Evolutionary conservation across 2,888 invertebrate genomes (phyloP).

Genomic region (Oscheius sp.): DNA sequence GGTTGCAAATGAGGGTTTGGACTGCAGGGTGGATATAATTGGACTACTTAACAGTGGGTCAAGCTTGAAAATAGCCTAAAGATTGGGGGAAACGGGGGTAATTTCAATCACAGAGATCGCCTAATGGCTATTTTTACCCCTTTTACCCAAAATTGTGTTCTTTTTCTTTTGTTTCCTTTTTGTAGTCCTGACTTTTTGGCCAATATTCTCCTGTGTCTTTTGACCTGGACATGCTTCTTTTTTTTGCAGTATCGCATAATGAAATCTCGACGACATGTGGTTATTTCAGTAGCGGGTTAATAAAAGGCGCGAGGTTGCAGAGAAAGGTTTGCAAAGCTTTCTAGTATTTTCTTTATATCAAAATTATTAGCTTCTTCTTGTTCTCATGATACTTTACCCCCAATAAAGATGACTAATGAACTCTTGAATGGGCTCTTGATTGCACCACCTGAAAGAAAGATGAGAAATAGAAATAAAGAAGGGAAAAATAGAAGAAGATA

Average conservation of each 20-base stretch:
- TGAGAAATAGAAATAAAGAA: neutral
- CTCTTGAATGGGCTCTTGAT: neutral
- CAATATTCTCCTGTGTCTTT: neutral
- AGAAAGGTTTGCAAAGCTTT: neutral
- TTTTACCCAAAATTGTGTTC: neutral
- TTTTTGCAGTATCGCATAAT: constrained; percentile 1
- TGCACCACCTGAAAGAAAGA: constrained; percentile 2
- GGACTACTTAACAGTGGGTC: neutral
- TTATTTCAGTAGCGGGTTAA: neutral
- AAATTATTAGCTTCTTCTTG: neutral
- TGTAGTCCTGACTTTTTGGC: neutral
- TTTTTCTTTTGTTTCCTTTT: neutral
- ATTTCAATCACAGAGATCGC: neutral
- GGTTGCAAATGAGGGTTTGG: neutral
- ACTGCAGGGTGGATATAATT: neutral
- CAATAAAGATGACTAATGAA: neutral
- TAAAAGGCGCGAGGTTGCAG: neutral
- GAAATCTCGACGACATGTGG: constrained; percentile 5
- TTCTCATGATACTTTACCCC: neutral
- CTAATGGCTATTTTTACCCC: neutral
- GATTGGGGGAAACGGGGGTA: neutral
- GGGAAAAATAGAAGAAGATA: constrained; percentile 2
- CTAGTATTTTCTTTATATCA: neutral
- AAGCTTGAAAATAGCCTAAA: neutral
- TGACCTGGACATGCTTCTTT: neutral